phyloP scores from a whole-genome alignment of 2,797 vertebrate species.

The Cyprinella venusta region DNA sequence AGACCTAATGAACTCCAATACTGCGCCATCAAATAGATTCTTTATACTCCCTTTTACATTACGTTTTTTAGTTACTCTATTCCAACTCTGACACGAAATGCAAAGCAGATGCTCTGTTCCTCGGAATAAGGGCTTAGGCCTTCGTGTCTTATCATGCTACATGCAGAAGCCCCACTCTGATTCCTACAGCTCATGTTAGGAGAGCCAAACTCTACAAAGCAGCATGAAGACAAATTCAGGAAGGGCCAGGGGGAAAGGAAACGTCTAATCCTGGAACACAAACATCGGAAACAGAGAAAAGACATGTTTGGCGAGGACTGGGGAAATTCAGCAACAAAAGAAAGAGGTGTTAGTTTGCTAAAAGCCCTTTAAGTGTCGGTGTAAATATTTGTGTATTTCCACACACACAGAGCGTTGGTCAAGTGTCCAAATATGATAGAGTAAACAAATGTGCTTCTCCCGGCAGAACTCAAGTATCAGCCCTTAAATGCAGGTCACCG shows the following conservation, averaged over 20 bases:
- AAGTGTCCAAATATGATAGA: slow-evolving; percentile 44
- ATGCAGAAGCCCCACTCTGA: slow-evolving; percentile 28
- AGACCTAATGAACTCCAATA: slow-evolving; percentile 60
- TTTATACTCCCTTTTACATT: slow-evolving; percentile 65
- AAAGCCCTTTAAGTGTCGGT: slow-evolving; percentile 32
- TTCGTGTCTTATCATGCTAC: slow-evolving; percentile 61
- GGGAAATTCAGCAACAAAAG: slow-evolving; percentile 40
- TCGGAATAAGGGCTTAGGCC: slow-evolving; percentile 39
- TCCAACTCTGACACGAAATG: slow-evolving; percentile 67
- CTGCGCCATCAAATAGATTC: slow-evolving; percentile 59
- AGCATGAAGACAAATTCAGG: slow-evolving; percentile 29
- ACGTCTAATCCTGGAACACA: slow-evolving; percentile 47
- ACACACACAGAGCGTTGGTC: slow-evolving; percentile 21
- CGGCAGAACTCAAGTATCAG: slow-evolving; percentile 29
- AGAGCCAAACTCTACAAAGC: slow-evolving; percentile 36
- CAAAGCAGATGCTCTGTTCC: slow-evolving; percentile 54
- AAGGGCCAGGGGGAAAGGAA: slow-evolving; percentile 30
- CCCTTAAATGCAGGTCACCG: slow-evolving; percentile 27
- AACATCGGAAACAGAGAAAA: slow-evolving; percentile 43
- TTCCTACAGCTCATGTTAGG: slow-evolving; percentile 21
- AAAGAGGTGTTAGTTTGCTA: slow-evolving; percentile 49
- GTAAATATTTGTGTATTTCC: slow-evolving; percentile 44
- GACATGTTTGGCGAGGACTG: slow-evolving; percentile 41
- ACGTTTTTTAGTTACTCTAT: slow-evolving; percentile 60
- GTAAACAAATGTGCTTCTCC: slow-evolving; percentile 37